These are phyloP conservation scores for Percopsis transmontana DNA, from an alignment of 2,113 vertebrate genomes.

Conservation along the genomic window DNA sequence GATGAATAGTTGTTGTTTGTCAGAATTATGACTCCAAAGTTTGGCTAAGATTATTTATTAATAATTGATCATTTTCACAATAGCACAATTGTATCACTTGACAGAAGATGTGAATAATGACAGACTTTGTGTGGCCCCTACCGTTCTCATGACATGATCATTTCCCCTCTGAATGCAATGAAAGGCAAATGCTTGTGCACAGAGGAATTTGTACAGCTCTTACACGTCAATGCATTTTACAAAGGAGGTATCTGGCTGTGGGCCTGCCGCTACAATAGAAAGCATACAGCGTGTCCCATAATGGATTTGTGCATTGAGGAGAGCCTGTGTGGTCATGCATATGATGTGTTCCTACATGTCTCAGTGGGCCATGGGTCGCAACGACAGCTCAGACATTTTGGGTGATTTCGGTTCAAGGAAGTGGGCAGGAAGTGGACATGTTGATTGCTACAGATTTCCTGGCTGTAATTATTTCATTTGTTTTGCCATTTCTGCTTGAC, in stretches of 20 bases:
- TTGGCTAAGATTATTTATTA: not conserved
- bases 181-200: constrained; percentile 29
- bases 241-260: constrained; percentile 40
- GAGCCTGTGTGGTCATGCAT: constrained; percentile 65
- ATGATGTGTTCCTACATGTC: constrained; percentile 53
- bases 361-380: constrained; percentile 47
- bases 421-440: constrained; percentile 21
- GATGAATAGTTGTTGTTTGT: too few relatives aligned
- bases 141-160: constrained; percentile 19
- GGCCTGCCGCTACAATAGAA: constrained; percentile 49
- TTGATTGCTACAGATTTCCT: not conserved
- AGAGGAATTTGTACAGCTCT: constrained; percentile 57
- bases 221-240: constrained; percentile 59
- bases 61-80: constrained; percentile 32
- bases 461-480: constrained; percentile 7
- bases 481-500: not conserved
- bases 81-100: constrained; percentile 18
- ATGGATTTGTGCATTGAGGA: constrained; percentile 59
- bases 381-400: constrained; percentile 38
- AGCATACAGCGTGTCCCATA: constrained; percentile 36
- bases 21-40: not conserved
- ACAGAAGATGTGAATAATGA: constrained; percentile 39
- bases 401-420: constrained; percentile 25
- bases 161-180: constrained; percentile 28
- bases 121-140: constrained; percentile 29